Evolutionary conservation across 2,113 vertebrate genomes (phyloP).

Genomic region (Leuciscus idus): DNA sequence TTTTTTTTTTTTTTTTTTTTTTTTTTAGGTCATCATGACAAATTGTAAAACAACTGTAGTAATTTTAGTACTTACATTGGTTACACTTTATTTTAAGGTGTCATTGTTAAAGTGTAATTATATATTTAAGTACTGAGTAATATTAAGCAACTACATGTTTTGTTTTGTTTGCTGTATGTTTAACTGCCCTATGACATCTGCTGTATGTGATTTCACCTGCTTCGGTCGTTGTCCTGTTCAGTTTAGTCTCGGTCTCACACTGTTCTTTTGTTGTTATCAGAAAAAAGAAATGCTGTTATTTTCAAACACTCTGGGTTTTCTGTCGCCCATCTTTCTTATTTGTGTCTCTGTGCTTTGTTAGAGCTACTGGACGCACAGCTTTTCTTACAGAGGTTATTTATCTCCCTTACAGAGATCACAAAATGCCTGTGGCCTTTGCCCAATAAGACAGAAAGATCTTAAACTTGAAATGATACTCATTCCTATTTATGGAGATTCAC

Average conservation of each 20-base stretch:
- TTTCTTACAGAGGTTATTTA: neutral
- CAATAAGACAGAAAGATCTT: neutral
- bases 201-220: constrained; percentile 5
- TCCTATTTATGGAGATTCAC: neutral
- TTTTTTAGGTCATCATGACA: neutral
- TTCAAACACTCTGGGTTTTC: constrained; percentile 12
- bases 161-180: neutral
- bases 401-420: neutral
- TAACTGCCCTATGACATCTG: neutral
- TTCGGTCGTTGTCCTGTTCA: neutral
- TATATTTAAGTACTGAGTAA: too few species aligned
- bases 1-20: too few species aligned
- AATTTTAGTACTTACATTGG: too few species aligned
- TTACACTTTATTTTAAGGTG: too few species aligned
- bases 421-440: neutral
- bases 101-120: too few species aligned
- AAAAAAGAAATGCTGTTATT: neutral
- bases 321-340: neutral
- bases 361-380: neutral
- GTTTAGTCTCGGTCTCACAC: neutral
- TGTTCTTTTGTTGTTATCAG: neutral
- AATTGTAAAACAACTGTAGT: neutral
- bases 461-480: neutral
- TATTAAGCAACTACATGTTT: too few species aligned
- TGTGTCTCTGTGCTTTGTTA: neutral